Evolutionary conservation across 2,888 invertebrate genomes (phyloP).

Genomic region (Dexiosoma caninum): DNA sequence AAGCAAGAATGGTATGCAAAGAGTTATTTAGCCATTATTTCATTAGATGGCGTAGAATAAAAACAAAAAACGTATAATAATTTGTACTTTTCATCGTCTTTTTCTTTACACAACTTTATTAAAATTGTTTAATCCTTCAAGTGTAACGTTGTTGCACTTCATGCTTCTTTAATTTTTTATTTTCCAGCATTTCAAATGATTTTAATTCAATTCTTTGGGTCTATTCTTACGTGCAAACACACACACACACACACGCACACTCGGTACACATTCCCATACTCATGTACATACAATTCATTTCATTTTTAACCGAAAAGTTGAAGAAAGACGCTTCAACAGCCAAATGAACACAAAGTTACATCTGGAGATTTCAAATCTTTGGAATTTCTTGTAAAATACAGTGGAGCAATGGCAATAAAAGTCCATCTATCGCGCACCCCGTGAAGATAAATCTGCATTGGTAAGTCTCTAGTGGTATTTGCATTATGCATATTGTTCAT

Average conservation of each 20-base stretch:
- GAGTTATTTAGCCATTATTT: conserved; percentile 58
- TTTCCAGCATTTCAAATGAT: not conserved
- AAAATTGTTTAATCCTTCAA: conserved; percentile 6
- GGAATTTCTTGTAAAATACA: not conserved
- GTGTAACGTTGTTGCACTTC: not conserved
- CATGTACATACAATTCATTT: no score
- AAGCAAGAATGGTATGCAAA: conserved; percentile 14
- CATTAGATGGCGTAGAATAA: no score
- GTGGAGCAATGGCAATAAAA: not conserved
- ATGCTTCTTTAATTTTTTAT: not conserved
- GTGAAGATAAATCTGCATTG: no score
- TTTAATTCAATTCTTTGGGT: not conserved
- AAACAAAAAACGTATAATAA: not conserved
- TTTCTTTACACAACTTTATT: conserved; percentile 1
- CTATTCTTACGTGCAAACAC: not conserved
- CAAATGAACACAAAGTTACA: not conserved
- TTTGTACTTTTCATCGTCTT: not conserved
- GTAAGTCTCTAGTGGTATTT: no score
- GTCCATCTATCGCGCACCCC: no score
- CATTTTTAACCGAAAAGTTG: not conserved
- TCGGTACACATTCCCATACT: no score
- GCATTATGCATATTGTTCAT: no score
- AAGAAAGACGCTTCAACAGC: not conserved
- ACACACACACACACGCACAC: no score
- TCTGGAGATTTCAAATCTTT: conserved; percentile 3